phyloP scores from a whole-genome alignment of 2,888 invertebrate genomes.

The Drosophila atripex region DNA sequence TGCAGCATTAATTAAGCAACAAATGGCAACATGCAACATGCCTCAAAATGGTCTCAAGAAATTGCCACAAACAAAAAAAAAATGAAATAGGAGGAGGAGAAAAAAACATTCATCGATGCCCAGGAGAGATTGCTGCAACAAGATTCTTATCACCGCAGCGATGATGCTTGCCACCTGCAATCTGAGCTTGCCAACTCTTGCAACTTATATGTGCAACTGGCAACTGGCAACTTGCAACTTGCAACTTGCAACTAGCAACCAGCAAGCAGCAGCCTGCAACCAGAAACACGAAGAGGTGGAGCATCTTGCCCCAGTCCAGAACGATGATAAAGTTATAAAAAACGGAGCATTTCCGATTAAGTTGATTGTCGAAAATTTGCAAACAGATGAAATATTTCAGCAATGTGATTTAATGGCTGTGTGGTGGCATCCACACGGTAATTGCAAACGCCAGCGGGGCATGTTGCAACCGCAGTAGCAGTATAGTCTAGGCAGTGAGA shows the following conservation, averaged over 20 bases:
- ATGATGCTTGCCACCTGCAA: slow-evolving; percentile 16
- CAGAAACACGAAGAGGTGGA: slow-evolving; percentile 11
- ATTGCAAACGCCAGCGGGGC: slow-evolving; percentile 66
- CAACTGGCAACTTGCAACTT: slow-evolving; percentile 15
- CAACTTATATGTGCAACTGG: slow-evolving; percentile 1
- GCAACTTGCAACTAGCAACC: slow-evolving; percentile 13
- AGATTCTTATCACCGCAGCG: slow-evolving; percentile 38
- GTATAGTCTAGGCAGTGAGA: neutral
- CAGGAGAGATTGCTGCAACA: slow-evolving; percentile 36
- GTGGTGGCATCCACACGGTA: slow-evolving; percentile 51
- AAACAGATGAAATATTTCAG: slow-evolving; percentile 75
- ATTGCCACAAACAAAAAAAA: slow-evolving; percentile 2
- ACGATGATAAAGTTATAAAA: slow-evolving; percentile 69
- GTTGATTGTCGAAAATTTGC: slow-evolving; percentile 74
- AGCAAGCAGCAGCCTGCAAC: slow-evolving; percentile 11
- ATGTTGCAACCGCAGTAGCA: slow-evolving; percentile 14
- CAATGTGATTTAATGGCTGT: slow-evolving; percentile 61
- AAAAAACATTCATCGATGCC: slow-evolving; percentile 32
- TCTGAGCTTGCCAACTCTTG: neutral
- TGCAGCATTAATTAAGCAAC: slow-evolving; percentile 71
- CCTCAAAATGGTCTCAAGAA: slow-evolving; percentile 23
- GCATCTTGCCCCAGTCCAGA: slow-evolving; percentile 16
- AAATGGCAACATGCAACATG: slow-evolving; percentile 48
- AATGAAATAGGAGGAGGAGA: neutral
- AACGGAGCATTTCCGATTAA: slow-evolving; percentile 62